Base-by-base conservation (phyloP, 1,140 invertebrate genomes). In the Drosophila auraria region DNA sequence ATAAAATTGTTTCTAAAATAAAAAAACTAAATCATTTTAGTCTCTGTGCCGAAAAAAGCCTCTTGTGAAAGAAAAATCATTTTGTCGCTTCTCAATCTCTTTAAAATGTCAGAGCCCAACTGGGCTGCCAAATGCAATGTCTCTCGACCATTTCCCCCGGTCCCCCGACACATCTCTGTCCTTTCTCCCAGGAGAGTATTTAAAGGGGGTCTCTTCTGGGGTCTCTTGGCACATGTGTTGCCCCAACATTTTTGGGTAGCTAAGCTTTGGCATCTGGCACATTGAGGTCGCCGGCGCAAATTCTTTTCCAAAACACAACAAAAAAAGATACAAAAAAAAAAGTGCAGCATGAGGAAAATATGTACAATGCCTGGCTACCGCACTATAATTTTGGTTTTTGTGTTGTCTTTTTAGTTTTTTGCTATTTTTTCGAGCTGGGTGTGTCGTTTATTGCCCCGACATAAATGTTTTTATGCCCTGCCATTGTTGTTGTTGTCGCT, bases 361-460 rank as follows among this genome's bases (percentile, higher is more conserved):
- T 78, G 76, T 78, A 71, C 75, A 71, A 70, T 79, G 75, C 50
- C 56, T 74, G 27, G 76, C 76, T 71, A 78, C 76, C 75, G 76
- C 76, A 78, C 76, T 79, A 79, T 79, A 79, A 79, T 79, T 79
- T 79, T 17, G 38, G 63, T 71, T 78, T 63, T 59, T 69, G 15
- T 78, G 51, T 78, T 78, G 75, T 78, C 42, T 78, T 40, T 57
- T 60, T 78, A 51, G 50, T 17, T 58, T 58, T 59, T 38, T 58
- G 36, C 14, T 49, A 40, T 42, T 51, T 51, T 78, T 71, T 57
- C 33, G 15, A 20, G 27, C 36, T 72, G 77, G 77, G 77, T 79
- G 77, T 79, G 77, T 79, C 77, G 66, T 79, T 79, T 79, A 79
- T 79, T 79, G 76, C 66, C 60, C 77, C 76, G 76, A 71, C 77